Evolutionary conservation across 2,113 vertebrate species (phyloP), one percentile per base, ranked within the genome.

Genomic region (Tringa solitaria): DNA sequence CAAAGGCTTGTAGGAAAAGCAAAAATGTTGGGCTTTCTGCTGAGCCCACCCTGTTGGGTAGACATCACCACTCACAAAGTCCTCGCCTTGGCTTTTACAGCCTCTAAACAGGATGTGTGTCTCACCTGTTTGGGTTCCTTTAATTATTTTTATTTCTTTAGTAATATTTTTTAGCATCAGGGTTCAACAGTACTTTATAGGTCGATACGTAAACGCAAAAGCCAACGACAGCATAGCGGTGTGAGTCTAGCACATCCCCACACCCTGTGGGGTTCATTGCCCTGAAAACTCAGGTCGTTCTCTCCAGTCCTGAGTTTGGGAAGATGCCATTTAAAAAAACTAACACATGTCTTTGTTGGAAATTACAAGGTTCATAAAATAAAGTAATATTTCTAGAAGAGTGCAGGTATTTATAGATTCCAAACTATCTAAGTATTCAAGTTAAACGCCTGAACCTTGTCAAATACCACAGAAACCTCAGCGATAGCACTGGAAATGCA

Each of bases 381-480:
- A 56, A 74, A 81, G 64, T 32, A 41, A 1, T 60, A 53, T 73
- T 90, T 94, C 67, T 54, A 63, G 74, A 51, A 56, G 37, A 54
- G 14, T 35, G 45, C 22, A 48, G 61, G 45, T 89, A 96, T 96
- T 96, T 87, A 84, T 88, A 86, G 84, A 35, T 74, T 80, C 78
- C 41, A 37, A 59, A 67, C 67, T 54, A 12, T 65, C 3, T 17
- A 80, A 83, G 63, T 45, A 37, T 59, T 68, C 24, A 60, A 84
- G 77, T 76, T 33, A 64, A 91, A 84, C 43, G 57, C 33, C 54
- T 53, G 41, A 91, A 89, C 81, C 70, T 79, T 84, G 39, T 93
- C 69, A 76, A 83, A 91, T 65, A 83, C 78, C 82, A 90, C 89
- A 64, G 70, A 91, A 94, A 48, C 50, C 78, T 95, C 90, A 59